These are phyloP conservation scores for Andricus curvator DNA, from an alignment of 2,888 invertebrate genomes.

Conservation along the genomic window DNA sequence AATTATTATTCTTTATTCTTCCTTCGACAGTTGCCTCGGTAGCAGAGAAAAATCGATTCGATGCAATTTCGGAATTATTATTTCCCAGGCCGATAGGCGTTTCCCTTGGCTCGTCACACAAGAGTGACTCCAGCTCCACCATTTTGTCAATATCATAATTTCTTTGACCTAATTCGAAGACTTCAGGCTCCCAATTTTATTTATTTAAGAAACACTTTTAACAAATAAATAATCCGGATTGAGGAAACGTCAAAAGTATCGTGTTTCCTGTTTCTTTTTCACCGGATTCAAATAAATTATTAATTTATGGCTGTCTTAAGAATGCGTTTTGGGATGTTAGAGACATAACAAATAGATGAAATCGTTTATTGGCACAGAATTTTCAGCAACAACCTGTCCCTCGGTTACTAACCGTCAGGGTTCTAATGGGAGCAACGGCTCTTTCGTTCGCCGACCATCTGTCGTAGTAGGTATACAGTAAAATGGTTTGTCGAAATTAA, in stretches of 20 bases:
- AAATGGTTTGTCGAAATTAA: constrained; percentile 76
- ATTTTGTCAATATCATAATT: background rate
- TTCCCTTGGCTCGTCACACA: background rate
- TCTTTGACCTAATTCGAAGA: background rate
- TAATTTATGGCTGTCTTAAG: background rate
- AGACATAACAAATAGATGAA: background rate
- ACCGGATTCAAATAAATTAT: background rate
- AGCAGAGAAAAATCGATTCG: constrained; percentile 60
- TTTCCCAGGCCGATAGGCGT: constrained; percentile 18
- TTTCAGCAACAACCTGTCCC: constrained; percentile 54
- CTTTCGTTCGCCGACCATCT: constrained; percentile 76
- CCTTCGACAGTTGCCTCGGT: constrained; percentile 46
- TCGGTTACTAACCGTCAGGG: constrained; percentile 52
- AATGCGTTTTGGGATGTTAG: background rate
- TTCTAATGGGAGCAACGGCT: constrained; percentile 75
- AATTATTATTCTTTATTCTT: constrained; percentile 66
- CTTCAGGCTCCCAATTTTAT: background rate
- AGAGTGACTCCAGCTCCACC: constrained; percentile 3
- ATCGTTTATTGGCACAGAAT: constrained; percentile 34
- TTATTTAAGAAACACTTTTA: background rate
- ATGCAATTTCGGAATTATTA: constrained; percentile 50
- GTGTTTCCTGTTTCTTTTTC: background rate
- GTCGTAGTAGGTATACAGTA: constrained; percentile 66
- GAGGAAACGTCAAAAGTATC: background rate
- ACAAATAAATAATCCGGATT: background rate